phyloP scores from a whole-genome alignment of 2,888 invertebrate genomes.

The Arenicola marina region DNA sequence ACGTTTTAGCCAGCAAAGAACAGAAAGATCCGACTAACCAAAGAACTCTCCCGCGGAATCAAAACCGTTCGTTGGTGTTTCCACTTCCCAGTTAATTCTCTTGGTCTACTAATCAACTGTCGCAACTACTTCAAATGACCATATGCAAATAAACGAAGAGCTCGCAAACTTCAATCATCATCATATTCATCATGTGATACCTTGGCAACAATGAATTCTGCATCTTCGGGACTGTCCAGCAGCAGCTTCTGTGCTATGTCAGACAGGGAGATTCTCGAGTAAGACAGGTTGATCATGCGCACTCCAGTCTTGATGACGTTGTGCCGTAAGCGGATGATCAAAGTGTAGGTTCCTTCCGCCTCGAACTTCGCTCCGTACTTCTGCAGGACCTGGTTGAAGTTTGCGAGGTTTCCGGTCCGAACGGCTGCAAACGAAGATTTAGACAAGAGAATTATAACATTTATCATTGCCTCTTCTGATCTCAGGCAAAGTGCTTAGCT shows the following conservation, averaged over 20 bases:
- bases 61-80: too few species aligned
- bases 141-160: too few species aligned
- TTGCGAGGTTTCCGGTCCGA: slow-evolving; percentile 88
- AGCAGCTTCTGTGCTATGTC: slow-evolving; percentile 94
- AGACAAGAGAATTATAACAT: neutral
- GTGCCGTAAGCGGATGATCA: slow-evolving; percentile 93
- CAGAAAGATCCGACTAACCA: too few species aligned
- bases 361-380: slow-evolving; percentile 91
- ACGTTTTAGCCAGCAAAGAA: too few species aligned
- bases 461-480: neutral
- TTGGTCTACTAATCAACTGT: too few species aligned
- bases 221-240: slow-evolving; percentile 94
- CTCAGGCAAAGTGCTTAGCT: too few species aligned
- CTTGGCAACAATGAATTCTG: slow-evolving; percentile 98
- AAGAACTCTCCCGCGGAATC: too few species aligned
- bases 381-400: slow-evolving; percentile 90
- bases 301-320: slow-evolving; percentile 99
- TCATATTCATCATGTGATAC: too few species aligned
- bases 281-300: slow-evolving; percentile 92
- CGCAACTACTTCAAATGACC: too few species aligned
- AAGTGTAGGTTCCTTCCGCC: slow-evolving; percentile 90
- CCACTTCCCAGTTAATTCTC: too few species aligned
- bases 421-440: slow-evolving; percentile 67
- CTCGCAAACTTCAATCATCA: too few species aligned
- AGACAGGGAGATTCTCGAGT: slow-evolving; percentile 91